Evolutionary conservation across 2,888 invertebrate species (phyloP), one percentile per base, ranked within the genome.

Genomic region (Neoaliturus tenellus): DNA sequence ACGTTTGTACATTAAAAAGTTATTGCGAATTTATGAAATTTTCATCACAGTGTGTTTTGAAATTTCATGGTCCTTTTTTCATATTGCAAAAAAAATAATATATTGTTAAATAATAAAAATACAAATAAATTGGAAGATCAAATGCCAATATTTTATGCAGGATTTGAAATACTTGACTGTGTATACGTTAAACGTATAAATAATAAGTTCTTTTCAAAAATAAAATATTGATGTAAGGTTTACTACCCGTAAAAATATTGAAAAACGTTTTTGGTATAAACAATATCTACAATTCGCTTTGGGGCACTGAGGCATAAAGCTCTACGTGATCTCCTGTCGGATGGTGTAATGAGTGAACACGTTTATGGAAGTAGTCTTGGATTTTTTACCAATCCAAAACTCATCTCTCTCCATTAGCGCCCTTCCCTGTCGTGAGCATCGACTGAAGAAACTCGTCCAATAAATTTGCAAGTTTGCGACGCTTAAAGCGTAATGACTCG

Each of bases 401-500:
- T 75, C 55, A 78, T 51, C 78, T 78, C 55, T 78, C 78, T 51
- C 78, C 78, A 28, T 78, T 78, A 44, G 39, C 25, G 20, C 75
- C 75, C 39, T 75, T 75, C n/a, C 41, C 51, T 14, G 80, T 31
- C 0, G 80, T 80, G 23, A 83, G 35, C 84, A 84, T 80, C 17
- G 81, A 78, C 41, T 83, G 83, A 17, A 93, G 89, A 89, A 93
- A 93, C 89, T 95, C 94, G 90, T 95, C 94, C 85, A 96, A 91
- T 84, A 94, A 90, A 88, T 93, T 92, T 39, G 95, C 95, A 86
- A 96, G 91, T 87, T 93, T 93, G 89, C 94, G 94, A 87, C 96
- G 92, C 90, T 96, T 96, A 90, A 96, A 96, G 88, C 96, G 92
- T 88, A 95, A 91, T 69, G 95, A 95, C 91, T 96, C 96, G 88